A percentile compares a stretch with the other conserved stretches of the same genome.
Evolutionary conservation across 2,888 invertebrate species (phyloP).

Genomic region (Tryphoninae sp.): DNA sequence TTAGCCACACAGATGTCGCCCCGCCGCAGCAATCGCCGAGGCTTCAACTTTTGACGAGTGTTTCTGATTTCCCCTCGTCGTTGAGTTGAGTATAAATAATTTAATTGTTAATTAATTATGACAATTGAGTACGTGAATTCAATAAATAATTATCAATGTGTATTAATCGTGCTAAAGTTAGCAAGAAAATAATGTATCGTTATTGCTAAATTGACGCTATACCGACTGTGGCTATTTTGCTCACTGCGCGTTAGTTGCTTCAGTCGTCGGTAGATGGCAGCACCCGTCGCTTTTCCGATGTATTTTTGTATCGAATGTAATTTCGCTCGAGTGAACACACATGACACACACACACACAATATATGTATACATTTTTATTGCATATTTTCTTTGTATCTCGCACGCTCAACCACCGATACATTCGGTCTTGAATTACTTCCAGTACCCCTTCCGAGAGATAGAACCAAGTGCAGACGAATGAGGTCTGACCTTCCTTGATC

Average conservation of each 20-base stretch:
- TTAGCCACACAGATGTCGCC: no score
- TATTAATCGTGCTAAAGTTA: no score
- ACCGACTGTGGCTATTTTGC: background rate
- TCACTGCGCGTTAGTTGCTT: background rate
- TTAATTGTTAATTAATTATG: no score
- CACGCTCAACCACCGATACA: background rate
- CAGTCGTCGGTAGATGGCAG: conserved; percentile 3
- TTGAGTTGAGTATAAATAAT: no score
- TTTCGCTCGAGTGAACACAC: background rate
- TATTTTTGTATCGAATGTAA: conserved; percentile 3
- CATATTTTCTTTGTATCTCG: background rate
- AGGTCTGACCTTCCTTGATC: conserved; percentile 37
- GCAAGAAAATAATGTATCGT: no score
- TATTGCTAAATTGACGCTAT: no score
- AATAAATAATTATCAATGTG: no score
- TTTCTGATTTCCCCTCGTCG: no score
- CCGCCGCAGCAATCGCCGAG: no score
- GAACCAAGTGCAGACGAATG: background rate
- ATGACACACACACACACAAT: background rate
- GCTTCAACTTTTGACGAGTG: no score
- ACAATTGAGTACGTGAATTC: no score
- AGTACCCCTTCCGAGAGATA: background rate
- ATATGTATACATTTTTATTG: background rate
- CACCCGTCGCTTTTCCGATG: background rate
- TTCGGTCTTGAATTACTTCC: conserved; percentile 13